phyloP scores from a whole-genome alignment of 2,113 vertebrate species.

The Halcyon senegalensis region DNA sequence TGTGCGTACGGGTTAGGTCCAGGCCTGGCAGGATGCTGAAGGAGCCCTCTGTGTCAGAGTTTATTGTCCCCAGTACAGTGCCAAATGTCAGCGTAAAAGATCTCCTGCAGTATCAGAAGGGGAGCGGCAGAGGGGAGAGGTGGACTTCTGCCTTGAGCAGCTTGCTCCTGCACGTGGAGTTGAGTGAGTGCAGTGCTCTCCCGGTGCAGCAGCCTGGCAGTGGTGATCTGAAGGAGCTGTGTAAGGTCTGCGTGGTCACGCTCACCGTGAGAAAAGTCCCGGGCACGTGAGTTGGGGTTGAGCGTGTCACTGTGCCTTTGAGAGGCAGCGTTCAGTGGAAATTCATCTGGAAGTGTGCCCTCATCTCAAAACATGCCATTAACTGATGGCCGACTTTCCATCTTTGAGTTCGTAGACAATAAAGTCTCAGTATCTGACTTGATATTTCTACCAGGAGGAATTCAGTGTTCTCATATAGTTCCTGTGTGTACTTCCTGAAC shows the following conservation, averaged over 20 bases:
- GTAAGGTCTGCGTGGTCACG: not conserved
- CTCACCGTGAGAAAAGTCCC: not conserved
- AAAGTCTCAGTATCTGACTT: slow-evolving; percentile 12
- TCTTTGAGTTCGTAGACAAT: not conserved
- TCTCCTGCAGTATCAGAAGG: not conserved
- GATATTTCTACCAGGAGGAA: slow-evolving; percentile 32
- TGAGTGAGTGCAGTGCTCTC: not conserved
- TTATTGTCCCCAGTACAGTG: not conserved
- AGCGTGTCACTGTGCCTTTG: fast-evolving
- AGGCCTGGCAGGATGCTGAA: not conserved
- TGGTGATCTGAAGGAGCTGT: not conserved
- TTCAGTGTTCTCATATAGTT: slow-evolving; percentile 13
- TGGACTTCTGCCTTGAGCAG: not conserved
- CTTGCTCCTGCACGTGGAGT: fast-evolving
- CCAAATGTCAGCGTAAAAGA: not conserved
- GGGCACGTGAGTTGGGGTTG: not conserved
- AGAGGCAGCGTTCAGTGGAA: not conserved
- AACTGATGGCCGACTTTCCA: not conserved
- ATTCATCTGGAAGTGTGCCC: not conserved
- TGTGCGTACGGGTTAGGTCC: not conserved
- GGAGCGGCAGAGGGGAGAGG: not conserved
- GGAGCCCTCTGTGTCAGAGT: not conserved
- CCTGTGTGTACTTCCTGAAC: slow-evolving; percentile 27
- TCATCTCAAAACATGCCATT: not conserved
- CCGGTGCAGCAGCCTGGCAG: not conserved